These are phyloP conservation scores for Neoniphon sammara DNA, from an alignment of 2,797 vertebrate genomes.

Conservation along the genomic window DNA sequence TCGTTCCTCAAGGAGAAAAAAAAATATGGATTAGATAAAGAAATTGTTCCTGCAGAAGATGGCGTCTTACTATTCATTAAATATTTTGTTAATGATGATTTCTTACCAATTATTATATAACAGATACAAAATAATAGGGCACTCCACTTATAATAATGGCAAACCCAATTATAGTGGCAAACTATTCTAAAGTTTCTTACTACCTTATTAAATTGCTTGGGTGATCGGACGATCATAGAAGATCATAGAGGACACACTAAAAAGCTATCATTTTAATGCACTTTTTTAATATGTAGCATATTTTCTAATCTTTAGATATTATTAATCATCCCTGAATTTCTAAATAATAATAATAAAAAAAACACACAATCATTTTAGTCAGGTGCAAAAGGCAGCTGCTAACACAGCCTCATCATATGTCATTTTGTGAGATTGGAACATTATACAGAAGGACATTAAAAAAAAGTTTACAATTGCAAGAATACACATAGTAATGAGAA, in stretches of 20 bases:
- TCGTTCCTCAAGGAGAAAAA: background rate
- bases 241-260: conserved; percentile 48
- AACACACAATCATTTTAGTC: background rate
- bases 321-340: conserved; percentile 19
- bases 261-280: conserved; percentile 50
- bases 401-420: background rate
- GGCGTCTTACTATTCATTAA: background rate
- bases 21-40: background rate
- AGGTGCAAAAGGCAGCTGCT: background rate
- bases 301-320: conserved; percentile 55
- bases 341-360: too few species aligned
- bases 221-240: conserved; percentile 42
- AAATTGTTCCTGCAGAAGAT: background rate
- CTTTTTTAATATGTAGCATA: conserved; percentile 23
- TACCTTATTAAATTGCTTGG: conserved; percentile 60
- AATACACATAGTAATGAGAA: conserved; percentile 49
- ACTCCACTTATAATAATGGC: background rate
- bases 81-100: background rate
- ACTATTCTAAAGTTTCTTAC: conserved; percentile 41
- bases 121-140: background rate
- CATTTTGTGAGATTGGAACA: background rate
- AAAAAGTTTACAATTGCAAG: conserved; percentile 26
- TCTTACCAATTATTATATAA: background rate
- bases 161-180: background rate
- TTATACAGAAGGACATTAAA: background rate